A percentile compares a stretch with the other conserved stretches of the same genome.
phyloP scores from a whole-genome alignment of 2,797 vertebrate genomes.

The Parotocinclus haroldoi region DNA sequence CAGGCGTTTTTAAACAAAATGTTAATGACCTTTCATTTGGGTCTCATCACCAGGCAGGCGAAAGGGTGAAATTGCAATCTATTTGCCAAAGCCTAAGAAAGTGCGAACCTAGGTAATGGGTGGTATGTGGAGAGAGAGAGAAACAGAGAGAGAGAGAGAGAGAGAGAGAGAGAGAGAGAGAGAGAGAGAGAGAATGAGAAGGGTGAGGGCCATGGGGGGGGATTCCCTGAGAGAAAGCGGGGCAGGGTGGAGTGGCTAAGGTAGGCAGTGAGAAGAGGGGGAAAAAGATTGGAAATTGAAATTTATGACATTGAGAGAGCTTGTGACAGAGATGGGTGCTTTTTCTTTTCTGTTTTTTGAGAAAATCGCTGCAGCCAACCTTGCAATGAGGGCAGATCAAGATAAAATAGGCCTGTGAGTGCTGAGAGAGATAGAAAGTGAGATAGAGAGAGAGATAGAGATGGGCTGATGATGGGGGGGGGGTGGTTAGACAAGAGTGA shows the following conservation, averaged over 20 bases:
- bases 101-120: slow-evolving; percentile 90
- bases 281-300: slow-evolving; percentile 70
- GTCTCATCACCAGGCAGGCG: slow-evolving; percentile 81
- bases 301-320: slow-evolving; percentile 87
- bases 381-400: slow-evolving; percentile 84
- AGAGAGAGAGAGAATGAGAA: slow-evolving; percentile 41
- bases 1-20: slow-evolving; percentile 69
- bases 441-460: slow-evolving; percentile 42
- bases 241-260: slow-evolving; percentile 45
- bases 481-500: slow-evolving; percentile 44
- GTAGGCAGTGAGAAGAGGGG: slow-evolving; percentile 29
- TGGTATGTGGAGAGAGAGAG: slow-evolving; percentile 72
- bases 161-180: slow-evolving; percentile 57
- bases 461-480: slow-evolving; percentile 58
- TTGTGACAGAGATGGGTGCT: slow-evolving; percentile 70
- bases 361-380: slow-evolving; percentile 73
- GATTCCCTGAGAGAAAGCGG: slow-evolving; percentile 49
- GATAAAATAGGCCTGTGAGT: slow-evolving; percentile 75
- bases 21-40: slow-evolving; percentile 86
- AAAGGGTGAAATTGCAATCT: slow-evolving; percentile 82
- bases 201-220: slow-evolving; percentile 41
- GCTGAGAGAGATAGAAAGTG: slow-evolving; percentile 41
- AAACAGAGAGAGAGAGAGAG: slow-evolving; percentile 51
- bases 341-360: slow-evolving; percentile 63
- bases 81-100: slow-evolving; percentile 75